Base-by-base conservation (phyloP, 64 coral and sea anemone species). In the Platygyra sinensis region DNA sequence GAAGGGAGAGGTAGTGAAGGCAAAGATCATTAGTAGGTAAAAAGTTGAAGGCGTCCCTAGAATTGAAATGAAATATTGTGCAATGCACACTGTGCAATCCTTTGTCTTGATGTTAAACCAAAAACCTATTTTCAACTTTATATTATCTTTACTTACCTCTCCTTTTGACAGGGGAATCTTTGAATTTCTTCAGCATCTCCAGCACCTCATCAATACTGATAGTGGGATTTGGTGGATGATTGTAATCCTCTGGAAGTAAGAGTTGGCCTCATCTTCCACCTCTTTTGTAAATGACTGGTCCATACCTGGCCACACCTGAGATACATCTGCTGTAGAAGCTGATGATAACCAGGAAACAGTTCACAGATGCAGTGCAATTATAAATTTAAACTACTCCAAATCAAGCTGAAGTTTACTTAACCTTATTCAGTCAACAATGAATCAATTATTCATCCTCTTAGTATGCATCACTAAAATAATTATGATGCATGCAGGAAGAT, bases 181-280 rank as follows among this genome's bases (percentile, higher is more conserved):
- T 95, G 63, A 98, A 98, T 52, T 93, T 98, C 77, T 95, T 98
- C 30, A 98, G 73, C 96, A 98, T 98, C 33, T 98, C 96, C 11
- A 98, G 52, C 67, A 98, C 96, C 64, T 98, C 96, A 93, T 98
- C 96, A 90, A 98, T 95, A 17, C 93, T 98, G 14, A 98, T 98
- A 0, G 96, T 98, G 39, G 96, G 96, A 73, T 98, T 98, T 2
- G 96, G 96, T 29, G 96, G 96, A 25, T 98, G 96, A 79, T 98
- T 98, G 79, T 98, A 98, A 98, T 98, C 72, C 94, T 93, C 78
- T 98, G 96, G 72, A 98, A 98, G 63, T 98, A 98, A 0, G 96
- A 98, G 72, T 98, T 98, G 1, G 96, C 96, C 82, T 98, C 96
- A 52, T 95, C 93, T 75, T 98, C 96, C 2, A 98, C 96, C 30